Percentiles rank a stretch among this genome's conserved stretches.
These are phyloP conservation scores for Lomographa bimaculata DNA, from an alignment of 2,888 invertebrate species.

Conservation along the genomic window DNA sequence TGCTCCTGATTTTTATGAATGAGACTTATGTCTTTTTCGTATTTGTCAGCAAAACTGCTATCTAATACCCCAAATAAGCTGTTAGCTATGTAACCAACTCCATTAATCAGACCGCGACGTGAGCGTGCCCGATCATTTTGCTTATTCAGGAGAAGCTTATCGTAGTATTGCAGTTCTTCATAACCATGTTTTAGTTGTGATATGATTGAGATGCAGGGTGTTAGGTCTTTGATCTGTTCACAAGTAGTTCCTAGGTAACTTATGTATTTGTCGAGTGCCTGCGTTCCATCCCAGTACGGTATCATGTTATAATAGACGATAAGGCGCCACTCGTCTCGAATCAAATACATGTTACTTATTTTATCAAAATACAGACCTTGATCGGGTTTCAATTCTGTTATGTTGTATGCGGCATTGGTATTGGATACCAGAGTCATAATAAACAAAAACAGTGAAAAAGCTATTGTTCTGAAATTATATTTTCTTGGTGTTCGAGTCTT, in stretches of 20 bases:
- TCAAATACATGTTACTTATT: slow-evolving; percentile 22
- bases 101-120: slow-evolving; percentile 18
- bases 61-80: slow-evolving; percentile 27
- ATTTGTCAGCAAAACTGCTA: slow-evolving; percentile 21
- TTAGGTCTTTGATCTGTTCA: neutral
- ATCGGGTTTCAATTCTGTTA: neutral
- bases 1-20: slow-evolving; percentile 11
- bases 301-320: slow-evolving; percentile 24
- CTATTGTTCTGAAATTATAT: slow-evolving; percentile 9
- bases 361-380: slow-evolving; percentile 25
- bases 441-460: slow-evolving; percentile 42
- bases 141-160: slow-evolving; percentile 15
- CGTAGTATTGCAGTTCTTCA: slow-evolving; percentile 17
- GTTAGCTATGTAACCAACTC: slow-evolving; percentile 25
- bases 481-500: neutral
- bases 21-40: slow-evolving; percentile 18
- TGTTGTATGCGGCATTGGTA: slow-evolving; percentile 1
- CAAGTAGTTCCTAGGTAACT: neutral
- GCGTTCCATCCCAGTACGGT: slow-evolving; percentile 20
- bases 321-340: slow-evolving; percentile 26
- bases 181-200: slow-evolving; percentile 13
- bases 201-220: slow-evolving; percentile 1
- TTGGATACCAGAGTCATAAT: neutral
- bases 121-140: neutral
- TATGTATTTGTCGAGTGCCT: neutral